phyloP scores from a whole-genome alignment of 2,888 invertebrate species.

The Agrochola circellaris region DNA sequence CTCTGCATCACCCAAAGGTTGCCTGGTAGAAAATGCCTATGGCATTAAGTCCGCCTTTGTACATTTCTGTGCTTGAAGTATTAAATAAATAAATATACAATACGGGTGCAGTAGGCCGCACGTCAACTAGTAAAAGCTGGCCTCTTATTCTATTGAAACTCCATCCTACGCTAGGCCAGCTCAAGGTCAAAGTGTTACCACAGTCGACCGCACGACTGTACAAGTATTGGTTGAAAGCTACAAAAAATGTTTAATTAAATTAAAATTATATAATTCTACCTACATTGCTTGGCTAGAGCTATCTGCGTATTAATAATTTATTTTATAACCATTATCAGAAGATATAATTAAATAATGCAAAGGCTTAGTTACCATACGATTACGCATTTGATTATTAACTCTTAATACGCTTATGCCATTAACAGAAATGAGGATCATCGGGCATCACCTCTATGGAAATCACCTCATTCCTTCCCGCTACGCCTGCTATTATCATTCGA shows the following conservation, averaged over 20 bases:
- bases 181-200: neutral
- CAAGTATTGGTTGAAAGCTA: neutral
- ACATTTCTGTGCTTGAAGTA: too few species aligned
- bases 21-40: too few species aligned
- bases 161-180: neutral
- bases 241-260: neutral
- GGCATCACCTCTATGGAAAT: conserved; percentile 3
- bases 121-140: too few species aligned
- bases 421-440: conserved; percentile 48
- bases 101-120: neutral
- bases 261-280: neutral
- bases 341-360: neutral
- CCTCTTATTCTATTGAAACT: neutral
- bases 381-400: neutral
- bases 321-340: neutral
- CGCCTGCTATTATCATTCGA: conserved; percentile 6
- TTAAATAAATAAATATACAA: too few species aligned
- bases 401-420: conserved; percentile 10
- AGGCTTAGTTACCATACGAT: neutral
- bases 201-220: neutral
- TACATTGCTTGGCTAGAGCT: neutral
- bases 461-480: neutral
- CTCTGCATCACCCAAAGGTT: too few species aligned
- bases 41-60: too few species aligned
- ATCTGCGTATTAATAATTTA: neutral